Percentiles rank a stretch among this genome's conserved stretches.
Conservation (phyloP, 2,113 vertebrate genomes). For the Sapayoa aenigma region DNA sequence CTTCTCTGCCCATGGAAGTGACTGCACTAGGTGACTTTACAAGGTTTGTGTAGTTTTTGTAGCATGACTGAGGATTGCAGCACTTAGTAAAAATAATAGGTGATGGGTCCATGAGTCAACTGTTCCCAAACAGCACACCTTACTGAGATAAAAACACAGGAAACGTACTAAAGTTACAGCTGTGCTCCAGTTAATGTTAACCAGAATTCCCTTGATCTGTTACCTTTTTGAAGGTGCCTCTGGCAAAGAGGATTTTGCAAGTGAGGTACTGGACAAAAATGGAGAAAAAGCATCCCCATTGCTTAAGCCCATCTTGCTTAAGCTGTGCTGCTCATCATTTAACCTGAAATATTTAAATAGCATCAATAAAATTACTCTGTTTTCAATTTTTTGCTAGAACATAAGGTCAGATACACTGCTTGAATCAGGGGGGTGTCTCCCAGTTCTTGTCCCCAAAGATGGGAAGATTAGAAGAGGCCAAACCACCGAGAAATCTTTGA, state of each 20-base stretch:
- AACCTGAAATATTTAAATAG: neutral
- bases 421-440: neutral
- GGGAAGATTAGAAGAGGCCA: neutral
- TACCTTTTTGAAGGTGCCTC: neutral
- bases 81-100: neutral
- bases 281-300: neutral
- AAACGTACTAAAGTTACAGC: neutral
- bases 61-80: neutral
- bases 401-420: neutral
- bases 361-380: neutral
- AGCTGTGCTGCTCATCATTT: neutral
- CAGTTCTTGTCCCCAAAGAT: neutral
- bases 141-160: neutral
- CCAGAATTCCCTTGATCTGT: neutral
- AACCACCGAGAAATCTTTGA: neutral
- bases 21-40: neutral
- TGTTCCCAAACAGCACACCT: neutral
- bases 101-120: accelerated
- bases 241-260: neutral
- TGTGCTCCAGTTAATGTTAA: neutral
- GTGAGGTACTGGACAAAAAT: neutral
- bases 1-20: neutral
- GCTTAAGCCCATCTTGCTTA: neutral
- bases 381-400: neutral
- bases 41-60: neutral